Conservation (phyloP, 2,888 invertebrate genomes). For the Idaea straminata region DNA sequence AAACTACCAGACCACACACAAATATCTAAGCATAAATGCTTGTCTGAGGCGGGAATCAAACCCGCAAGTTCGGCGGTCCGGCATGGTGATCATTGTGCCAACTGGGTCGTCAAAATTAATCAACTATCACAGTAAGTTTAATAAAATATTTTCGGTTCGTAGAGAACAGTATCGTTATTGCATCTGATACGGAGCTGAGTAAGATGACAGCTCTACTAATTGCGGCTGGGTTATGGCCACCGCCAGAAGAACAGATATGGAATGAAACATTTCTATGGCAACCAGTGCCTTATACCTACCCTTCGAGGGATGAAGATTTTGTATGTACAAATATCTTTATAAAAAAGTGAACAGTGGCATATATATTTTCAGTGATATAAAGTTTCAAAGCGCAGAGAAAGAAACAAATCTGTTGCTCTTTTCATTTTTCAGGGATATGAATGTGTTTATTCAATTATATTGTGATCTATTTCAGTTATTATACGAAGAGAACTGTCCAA, state of each 20-base stretch:
- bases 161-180: constrained; percentile 73
- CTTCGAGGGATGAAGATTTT: constrained; percentile 58
- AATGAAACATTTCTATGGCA: constrained; percentile 78
- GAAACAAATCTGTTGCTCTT: neutral
- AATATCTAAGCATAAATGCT: no score
- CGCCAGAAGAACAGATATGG: constrained; percentile 72
- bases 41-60: no score
- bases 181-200: constrained; percentile 86
- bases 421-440: neutral
- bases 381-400: no score
- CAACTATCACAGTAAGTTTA: neutral
- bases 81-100: no score
- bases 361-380: no score
- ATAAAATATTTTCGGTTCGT: constrained; percentile 6
- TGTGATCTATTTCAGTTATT: constrained; percentile 52
- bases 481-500: constrained; percentile 71
- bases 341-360: constrained; percentile 1
- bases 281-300: constrained; percentile 81
- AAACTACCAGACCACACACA: no score
- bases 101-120: no score
- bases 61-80: no score
- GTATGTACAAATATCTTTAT: constrained; percentile 43
- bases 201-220: constrained; percentile 86
- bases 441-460: neutral
- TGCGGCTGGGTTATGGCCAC: constrained; percentile 86